These are phyloP conservation scores for Eulemur rubriventer DNA, from an alignment of 2,797 vertebrate genomes.

Conservation along the genomic window DNA sequence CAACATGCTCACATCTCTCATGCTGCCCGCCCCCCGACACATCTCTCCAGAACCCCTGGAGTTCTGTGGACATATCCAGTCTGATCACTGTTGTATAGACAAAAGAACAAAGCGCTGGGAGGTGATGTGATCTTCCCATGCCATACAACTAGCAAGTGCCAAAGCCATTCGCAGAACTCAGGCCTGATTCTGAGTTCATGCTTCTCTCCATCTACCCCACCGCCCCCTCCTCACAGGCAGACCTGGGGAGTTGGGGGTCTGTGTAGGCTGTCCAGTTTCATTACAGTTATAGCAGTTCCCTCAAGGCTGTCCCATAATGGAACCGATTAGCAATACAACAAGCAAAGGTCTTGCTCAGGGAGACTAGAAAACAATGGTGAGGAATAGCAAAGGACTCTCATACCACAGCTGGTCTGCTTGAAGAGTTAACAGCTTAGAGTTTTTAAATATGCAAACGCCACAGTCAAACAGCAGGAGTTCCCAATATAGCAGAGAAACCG, in stretches of 20 bases:
- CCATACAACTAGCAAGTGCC: not conserved
- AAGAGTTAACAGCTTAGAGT: not conserved
- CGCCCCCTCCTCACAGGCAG: not conserved
- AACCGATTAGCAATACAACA: not conserved
- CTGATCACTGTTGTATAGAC: not conserved
- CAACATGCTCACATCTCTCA: not conserved
- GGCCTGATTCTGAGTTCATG: not conserved
- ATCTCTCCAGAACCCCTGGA: not conserved
- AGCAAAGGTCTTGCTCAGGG: not conserved
- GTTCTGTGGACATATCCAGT: not conserved
- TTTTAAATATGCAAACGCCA: not conserved
- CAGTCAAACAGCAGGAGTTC: slow-evolving; percentile 34
- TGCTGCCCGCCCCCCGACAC: accelerated
- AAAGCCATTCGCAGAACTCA: not conserved
- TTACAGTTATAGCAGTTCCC: not conserved
- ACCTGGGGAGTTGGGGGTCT: not conserved
- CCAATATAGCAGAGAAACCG: slow-evolving; percentile 46
- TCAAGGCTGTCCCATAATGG: not conserved
- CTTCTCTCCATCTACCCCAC: not conserved
- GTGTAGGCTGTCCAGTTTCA: not conserved
- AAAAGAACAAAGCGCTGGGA: not conserved
- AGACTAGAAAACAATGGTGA: not conserved
- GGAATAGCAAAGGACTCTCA: not conserved
- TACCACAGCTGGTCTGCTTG: not conserved
- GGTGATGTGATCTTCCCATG: accelerated